Evolutionary conservation across 2,113 vertebrate species (phyloP).

Genomic region (Halcyon malimbica): DNA sequence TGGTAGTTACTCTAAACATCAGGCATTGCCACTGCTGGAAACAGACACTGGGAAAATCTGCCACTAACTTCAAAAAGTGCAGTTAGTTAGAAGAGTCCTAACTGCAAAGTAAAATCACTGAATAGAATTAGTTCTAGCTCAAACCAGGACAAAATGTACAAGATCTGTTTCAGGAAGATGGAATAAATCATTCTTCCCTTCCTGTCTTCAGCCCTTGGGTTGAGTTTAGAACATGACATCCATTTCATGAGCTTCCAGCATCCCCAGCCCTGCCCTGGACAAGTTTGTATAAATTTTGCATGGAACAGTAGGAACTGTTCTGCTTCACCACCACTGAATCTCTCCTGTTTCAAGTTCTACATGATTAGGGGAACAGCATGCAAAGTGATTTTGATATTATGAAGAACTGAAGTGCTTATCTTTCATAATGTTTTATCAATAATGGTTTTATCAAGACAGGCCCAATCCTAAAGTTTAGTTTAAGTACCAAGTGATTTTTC

Average conservation of each 20-base stretch:
- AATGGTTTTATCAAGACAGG: neutral
- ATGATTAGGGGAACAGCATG: neutral
- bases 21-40: no score
- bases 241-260: neutral
- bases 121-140: no score
- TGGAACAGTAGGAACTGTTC: neutral
- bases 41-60: no score
- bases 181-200: neutral
- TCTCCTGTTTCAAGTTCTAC: neutral
- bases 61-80: no score
- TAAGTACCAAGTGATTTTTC: neutral
- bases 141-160: neutral
- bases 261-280: neutral
- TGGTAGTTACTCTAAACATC: no score
- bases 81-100: no score
- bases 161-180: neutral
- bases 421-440: neutral
- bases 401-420: neutral
- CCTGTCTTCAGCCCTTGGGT: neutral
- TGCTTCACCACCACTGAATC: neutral
- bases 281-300: neutral
- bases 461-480: neutral
- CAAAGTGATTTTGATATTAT: neutral
- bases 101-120: no score
- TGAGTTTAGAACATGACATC: neutral